Conservation (phyloP, 2,888 invertebrate genomes). For the Argyresthia goedartella region DNA sequence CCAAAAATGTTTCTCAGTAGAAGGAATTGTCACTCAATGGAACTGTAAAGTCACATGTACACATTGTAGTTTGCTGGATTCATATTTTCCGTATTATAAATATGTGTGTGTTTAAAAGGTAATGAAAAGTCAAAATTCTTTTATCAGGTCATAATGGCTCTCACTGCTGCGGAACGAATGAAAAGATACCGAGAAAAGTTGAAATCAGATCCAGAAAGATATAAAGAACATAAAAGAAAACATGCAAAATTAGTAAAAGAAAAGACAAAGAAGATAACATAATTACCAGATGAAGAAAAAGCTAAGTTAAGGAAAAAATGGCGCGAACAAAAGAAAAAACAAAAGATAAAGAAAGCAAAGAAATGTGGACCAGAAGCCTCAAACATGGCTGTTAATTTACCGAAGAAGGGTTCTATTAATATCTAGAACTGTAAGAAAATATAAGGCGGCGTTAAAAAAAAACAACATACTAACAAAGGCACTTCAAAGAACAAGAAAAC, state of each 20-base stretch:
- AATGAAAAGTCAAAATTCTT: too few relatives aligned
- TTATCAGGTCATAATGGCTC: not conserved
- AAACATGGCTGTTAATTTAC: not conserved
- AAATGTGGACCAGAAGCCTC: too few relatives aligned
- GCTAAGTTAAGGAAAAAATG: not conserved
- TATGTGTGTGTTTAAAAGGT: too few relatives aligned
- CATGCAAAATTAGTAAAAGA: not conserved
- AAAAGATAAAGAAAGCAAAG: not conserved
- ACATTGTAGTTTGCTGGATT: too few relatives aligned
- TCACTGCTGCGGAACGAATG: not conserved
- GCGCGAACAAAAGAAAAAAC: not conserved
- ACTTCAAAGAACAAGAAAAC: not conserved
- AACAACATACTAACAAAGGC: not conserved
- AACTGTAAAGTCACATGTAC: too few relatives aligned
- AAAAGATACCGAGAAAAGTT: not conserved
- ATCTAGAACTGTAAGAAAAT: not conserved
- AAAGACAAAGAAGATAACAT: not conserved
- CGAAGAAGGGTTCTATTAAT: not conserved
- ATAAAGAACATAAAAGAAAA: not conserved
- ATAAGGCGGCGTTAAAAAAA: not conserved
- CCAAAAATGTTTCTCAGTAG: too few relatives aligned
- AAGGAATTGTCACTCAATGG: too few relatives aligned
- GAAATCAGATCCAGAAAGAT: not conserved
- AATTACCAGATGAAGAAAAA: not conserved
- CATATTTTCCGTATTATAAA: too few relatives aligned